Conservation (phyloP, 2,888 invertebrate genomes). For the Phasia obesa region DNA sequence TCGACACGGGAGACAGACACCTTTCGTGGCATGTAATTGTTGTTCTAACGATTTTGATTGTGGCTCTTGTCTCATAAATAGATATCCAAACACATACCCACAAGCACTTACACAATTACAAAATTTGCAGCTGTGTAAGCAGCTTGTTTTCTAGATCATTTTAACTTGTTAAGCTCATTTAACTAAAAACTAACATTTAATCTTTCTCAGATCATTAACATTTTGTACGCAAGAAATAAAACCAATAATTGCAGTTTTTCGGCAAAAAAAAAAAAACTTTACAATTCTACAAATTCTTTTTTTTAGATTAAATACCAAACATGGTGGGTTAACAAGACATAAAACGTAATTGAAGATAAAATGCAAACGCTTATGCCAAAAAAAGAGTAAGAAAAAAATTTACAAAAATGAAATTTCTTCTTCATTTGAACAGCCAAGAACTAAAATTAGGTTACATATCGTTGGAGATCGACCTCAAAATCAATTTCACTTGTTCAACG, state of each 20-base stretch:
- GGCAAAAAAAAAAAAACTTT: conserved; percentile 16
- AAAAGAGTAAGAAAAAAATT: neutral
- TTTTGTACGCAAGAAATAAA: conserved; percentile 59
- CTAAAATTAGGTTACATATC: conserved; percentile 58
- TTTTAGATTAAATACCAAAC: conserved; percentile 70
- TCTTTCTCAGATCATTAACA: conserved; percentile 68
- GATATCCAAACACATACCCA: neutral
- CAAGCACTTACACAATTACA: neutral
- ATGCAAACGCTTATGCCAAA: conserved; percentile 1
- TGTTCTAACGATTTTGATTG: neutral
- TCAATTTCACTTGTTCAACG: conserved; percentile 63
- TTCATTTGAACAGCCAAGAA: conserved; percentile 5
- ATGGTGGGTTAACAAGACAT: conserved; percentile 68
- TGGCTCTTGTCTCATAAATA: neutral
- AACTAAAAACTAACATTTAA: conserved; percentile 55
- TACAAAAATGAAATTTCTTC: conserved; percentile 31
- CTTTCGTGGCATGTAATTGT: conserved; percentile 14
- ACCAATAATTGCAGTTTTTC: conserved; percentile 23
- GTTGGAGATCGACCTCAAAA: conserved; percentile 38
- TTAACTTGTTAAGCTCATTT: conserved; percentile 69
- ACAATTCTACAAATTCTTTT: conserved; percentile 57
- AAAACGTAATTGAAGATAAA: conserved; percentile 66
- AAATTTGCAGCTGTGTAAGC: conserved; percentile 36
- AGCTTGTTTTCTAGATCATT: conserved; percentile 63
- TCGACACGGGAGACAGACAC: conserved; percentile 63